Base-by-base conservation (phyloP, 2,797 vertebrate genomes). In the Lepilemur septentrionalis region DNA sequence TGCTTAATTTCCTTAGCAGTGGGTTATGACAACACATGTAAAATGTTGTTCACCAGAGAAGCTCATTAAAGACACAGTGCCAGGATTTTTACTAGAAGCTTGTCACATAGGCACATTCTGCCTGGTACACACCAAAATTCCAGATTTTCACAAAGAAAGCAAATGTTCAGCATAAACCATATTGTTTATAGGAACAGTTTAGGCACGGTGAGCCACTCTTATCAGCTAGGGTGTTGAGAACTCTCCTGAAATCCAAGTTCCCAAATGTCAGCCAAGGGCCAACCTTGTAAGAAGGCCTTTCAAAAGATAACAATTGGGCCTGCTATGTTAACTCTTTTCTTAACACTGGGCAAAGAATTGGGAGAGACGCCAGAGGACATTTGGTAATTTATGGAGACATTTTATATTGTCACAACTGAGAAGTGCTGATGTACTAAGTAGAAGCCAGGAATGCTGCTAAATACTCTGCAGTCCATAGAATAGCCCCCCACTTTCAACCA, bases 81-180 rank as follows among this genome's bases (percentile, higher is more conserved):
- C 52, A 57, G 32, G 32, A 41, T 46, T 94, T 82, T 91, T 81
- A 72, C 72, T 91, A 79, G 92, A 82, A 48, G 35, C 89, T 89
- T 9, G 18, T 92, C 59, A 89, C 4, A 14, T 63, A 72, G 63
- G 55, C 55, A 57, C 30, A 48, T 82, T 83, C 76, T 89, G 23
- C 69, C 73, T 23, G 17, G 25, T 69, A 83, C 28, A 78, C 50
- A 73, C n/a, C 69, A 88, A 75, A 83, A 83, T 83, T 57, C 23
- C 7, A 92, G 28, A 52, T 43, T 92, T 92, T 41, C 43, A 35
- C n/a, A 78, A 81, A 95, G 93, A 91, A 87, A 91, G 59, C 32
- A 65, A 23, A 50, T 55, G 11, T 70, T 75, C 48, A 69, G 23
- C n/a, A 69, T 48, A 87, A 94, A 55, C 48, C 5, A n/a, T 73